Evolutionary conservation across 2,888 invertebrate genomes (phyloP).

Genomic region (Thumatha senex): DNA sequence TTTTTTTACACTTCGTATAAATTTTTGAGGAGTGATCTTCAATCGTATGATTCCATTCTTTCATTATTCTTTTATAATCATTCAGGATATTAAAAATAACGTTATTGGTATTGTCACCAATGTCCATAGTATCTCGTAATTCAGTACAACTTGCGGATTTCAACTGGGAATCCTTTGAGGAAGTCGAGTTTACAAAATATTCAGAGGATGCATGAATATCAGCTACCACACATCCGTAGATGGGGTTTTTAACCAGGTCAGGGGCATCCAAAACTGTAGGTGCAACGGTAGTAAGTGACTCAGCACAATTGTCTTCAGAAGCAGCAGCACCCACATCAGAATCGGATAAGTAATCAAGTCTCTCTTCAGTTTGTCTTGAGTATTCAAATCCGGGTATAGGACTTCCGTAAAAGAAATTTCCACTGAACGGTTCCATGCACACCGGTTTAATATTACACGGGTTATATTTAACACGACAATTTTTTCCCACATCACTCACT

Average conservation of each 20-base stretch:
- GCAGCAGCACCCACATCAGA: constrained; percentile 64
- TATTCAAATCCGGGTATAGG: constrained; percentile 68
- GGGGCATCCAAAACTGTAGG: constrained; percentile 67
- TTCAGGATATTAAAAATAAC: constrained; percentile 61
- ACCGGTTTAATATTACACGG: constrained; percentile 67
- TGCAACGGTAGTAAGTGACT: constrained; percentile 64
- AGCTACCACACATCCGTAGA: constrained; percentile 67
- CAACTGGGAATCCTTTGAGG: constrained; percentile 68
- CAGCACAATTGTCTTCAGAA: constrained; percentile 68
- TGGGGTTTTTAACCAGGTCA: constrained; percentile 69
- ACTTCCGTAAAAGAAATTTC: constrained; percentile 78
- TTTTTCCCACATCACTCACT: constrained; percentile 69
- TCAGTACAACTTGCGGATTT: constrained; percentile 74
- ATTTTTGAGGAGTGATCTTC: constrained; percentile 67
- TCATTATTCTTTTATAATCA: constrained; percentile 78
- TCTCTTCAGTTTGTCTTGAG: constrained; percentile 67
- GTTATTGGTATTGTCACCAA: constrained; percentile 52
- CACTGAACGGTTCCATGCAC: constrained; percentile 71
- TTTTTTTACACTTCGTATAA: constrained; percentile 50
- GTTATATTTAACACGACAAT: constrained; percentile 64
- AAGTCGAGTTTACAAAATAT: constrained; percentile 53
- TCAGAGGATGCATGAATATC: constrained; percentile 59
- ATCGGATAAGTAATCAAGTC: constrained; percentile 72
- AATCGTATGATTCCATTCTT: constrained; percentile 75
- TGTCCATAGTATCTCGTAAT: constrained; percentile 63